Base-by-base conservation (phyloP, 2,113 vertebrate species). In the Sinocyclocheilus anshuiensis region DNA sequence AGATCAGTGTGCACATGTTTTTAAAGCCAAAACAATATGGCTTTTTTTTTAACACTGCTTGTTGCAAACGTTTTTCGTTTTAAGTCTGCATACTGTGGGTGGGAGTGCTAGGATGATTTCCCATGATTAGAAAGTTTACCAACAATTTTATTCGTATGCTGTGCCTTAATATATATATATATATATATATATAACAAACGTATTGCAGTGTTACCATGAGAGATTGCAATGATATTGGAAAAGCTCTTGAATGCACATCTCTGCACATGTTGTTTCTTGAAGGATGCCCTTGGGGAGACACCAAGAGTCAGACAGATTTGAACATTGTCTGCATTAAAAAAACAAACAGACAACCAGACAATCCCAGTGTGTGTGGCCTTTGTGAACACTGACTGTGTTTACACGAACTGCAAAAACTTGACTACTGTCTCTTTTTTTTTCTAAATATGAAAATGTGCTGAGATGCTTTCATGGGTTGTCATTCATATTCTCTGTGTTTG, bases 221-320 rank as follows among this genome's bases (percentile, higher is more conserved):
- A 72, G 22, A 83, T 57, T 69, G 45, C 18, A 6, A n/a, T 36
- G n/a, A 50, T n/a, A 50, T 55, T 83, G 65, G 65, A 72, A 72
- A 72, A 72, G 26, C 63, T 22, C 9, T 24, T 74, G 65, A 72
- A 74, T 18, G 26, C 20, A 48, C 48, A 26, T 83, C 50, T 53
- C 50, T 84, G 65, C 81, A 83, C 81, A 42, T 84, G 81, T 74
- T 74, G 50, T 84, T 55, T 84, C 69, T 84, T 84, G 81, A 84
- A 84, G 69, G 50, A 74, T 84, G 81, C 81, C 69, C 69, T 84
- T 84, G 13, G 81, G 81, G 81, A 59, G 77, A 80, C 77, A 80
- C 77, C 77, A 80, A 39, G 22, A 80, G 67, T 83, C 81, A 39
- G 69, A 83, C 81, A 83, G 69, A 83, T 57, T 74, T 83, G 69